Percentiles rank a stretch among this genome's conserved stretches.
These are phyloP conservation scores for Acomys russatus DNA, from an alignment of 2,797 vertebrate species.

Conservation along the genomic window DNA sequence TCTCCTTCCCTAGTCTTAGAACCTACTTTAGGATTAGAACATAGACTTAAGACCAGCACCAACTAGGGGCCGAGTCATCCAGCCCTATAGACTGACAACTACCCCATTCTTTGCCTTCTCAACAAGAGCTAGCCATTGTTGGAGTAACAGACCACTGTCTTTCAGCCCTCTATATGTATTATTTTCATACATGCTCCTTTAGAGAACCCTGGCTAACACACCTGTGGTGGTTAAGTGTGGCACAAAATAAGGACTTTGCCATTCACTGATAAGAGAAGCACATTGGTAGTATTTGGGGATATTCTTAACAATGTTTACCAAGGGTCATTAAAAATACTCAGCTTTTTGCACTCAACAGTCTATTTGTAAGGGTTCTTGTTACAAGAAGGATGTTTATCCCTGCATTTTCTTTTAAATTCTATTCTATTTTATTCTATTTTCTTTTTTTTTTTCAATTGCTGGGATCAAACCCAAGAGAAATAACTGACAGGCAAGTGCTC, in stretches of 20 bases:
- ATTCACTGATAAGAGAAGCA: not conserved
- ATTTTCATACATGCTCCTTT: not conserved
- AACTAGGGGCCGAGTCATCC: not conserved
- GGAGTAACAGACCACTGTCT: not conserved
- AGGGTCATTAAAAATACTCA: slow-evolving; percentile 1
- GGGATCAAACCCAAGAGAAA: not conserved
- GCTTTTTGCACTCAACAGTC: not conserved
- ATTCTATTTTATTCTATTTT: not conserved
- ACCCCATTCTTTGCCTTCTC: not conserved
- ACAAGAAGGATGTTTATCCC: not conserved
- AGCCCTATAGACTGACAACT: not conserved
- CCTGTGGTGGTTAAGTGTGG: not conserved
- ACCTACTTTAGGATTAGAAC: not conserved
- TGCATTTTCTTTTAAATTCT: not conserved
- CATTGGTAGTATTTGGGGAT: not conserved
- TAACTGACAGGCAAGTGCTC: not conserved
- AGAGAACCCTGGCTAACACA: not conserved
- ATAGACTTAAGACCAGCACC: not conserved
- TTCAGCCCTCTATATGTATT: not conserved
- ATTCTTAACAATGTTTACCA: not conserved
- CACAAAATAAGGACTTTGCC: not conserved
- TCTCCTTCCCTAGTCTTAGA: not conserved
- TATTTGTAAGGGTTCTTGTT: not conserved
- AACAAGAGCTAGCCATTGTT: not conserved
- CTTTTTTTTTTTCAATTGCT: not conserved